Evolutionary conservation across 2,888 invertebrate species (phyloP).

Genomic region (Nowickia ferox): DNA sequence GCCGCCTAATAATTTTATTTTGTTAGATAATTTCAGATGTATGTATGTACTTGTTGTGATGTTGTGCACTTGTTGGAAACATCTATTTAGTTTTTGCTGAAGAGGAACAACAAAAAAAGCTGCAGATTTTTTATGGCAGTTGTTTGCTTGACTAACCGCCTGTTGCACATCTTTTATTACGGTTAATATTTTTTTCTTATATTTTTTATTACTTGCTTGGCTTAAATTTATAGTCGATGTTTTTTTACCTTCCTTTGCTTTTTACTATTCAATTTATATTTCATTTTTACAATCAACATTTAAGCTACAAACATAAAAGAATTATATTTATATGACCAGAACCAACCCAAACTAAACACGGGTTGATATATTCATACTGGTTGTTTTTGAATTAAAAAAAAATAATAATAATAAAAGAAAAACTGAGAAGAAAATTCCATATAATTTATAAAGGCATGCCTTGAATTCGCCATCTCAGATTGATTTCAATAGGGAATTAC

Average conservation of each 20-base stretch:
- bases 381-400: slow-evolving; percentile 8
- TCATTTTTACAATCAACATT: slow-evolving; percentile 47
- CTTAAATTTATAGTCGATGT: slow-evolving; percentile 55
- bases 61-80: slow-evolving; percentile 66
- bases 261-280: slow-evolving; percentile 45
- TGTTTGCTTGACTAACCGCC: slow-evolving; percentile 69
- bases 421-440: slow-evolving; percentile 34
- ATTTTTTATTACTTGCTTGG: slow-evolving; percentile 18
- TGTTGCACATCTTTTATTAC: slow-evolving; percentile 68
- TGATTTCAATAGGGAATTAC: slow-evolving; percentile 44
- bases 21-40: slow-evolving; percentile 54
- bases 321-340: slow-evolving; percentile 36
- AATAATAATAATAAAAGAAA: background rate
- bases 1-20: slow-evolving; percentile 71
- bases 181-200: slow-evolving; percentile 51
- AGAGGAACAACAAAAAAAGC: background rate
- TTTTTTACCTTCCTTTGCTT: slow-evolving; percentile 30
- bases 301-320: slow-evolving; percentile 20
- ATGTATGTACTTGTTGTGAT: slow-evolving; percentile 31
- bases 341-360: slow-evolving; percentile 35
- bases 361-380: slow-evolving; percentile 51
- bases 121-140: slow-evolving; percentile 59
- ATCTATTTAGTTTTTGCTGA: slow-evolving; percentile 34
- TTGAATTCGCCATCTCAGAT: slow-evolving; percentile 37
- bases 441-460: slow-evolving; percentile 48